Evolutionary conservation across 2,888 invertebrate genomes (phyloP).

Genomic region (Conistra vaccinii): DNA sequence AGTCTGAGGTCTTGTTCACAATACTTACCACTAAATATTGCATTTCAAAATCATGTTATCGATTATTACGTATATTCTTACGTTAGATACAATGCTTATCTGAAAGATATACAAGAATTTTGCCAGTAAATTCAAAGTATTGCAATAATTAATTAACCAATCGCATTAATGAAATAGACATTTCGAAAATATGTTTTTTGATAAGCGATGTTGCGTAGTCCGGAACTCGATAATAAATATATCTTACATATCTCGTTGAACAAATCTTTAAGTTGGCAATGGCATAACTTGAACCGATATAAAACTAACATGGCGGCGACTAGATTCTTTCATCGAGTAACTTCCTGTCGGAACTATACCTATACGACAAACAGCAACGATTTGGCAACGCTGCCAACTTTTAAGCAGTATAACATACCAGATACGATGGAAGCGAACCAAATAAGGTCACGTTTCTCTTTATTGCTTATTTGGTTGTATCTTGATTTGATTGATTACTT

Average conservation of each 20-base stretch:
- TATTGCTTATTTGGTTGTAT: slow-evolving; percentile 2
- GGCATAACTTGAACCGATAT: slow-evolving; percentile 9
- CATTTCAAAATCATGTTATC: not conserved
- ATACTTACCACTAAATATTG: not conserved
- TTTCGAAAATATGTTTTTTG: not conserved
- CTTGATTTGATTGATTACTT: not conserved
- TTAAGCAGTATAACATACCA: slow-evolving; percentile 12
- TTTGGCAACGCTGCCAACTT: slow-evolving; percentile 59
- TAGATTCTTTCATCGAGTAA: slow-evolving; percentile 29
- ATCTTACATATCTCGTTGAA: not conserved
- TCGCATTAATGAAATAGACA: not conserved
- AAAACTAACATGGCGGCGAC: slow-evolving; percentile 28
- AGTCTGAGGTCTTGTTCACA: not conserved
- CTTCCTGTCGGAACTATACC: slow-evolving; percentile 18
- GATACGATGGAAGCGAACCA: slow-evolving; percentile 13
- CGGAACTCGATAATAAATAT: not conserved
- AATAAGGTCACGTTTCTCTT: not conserved
- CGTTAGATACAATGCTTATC: not conserved
- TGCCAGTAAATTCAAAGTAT: not conserved
- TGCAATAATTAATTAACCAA: not conserved
- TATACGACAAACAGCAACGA: slow-evolving; percentile 24
- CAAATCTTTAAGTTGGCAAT: slow-evolving; percentile 7
- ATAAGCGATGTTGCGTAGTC: not conserved
- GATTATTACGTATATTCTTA: not conserved
- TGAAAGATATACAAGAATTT: not conserved